Evolutionary conservation across 2,797 vertebrate species (phyloP).

Genomic region (Octomys mimax): DNA sequence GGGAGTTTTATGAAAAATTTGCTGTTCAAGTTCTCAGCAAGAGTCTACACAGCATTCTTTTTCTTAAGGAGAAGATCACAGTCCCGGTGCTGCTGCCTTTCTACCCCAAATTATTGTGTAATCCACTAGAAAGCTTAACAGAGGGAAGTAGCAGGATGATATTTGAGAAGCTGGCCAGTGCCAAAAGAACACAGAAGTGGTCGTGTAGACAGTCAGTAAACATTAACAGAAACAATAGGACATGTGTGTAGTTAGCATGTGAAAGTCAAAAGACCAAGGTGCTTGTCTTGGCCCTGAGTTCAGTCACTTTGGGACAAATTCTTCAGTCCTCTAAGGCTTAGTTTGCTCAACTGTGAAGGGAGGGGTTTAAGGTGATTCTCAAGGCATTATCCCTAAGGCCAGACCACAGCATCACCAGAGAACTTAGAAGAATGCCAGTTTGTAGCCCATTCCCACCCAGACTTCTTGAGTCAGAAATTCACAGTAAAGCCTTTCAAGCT

Average conservation of each 20-base stretch:
- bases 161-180: conserved; percentile 13
- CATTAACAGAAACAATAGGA: conserved; percentile 22
- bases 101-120: neutral
- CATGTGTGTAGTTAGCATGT: neutral
- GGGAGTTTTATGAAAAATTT: neutral
- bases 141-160: neutral
- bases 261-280: conserved; percentile 22
- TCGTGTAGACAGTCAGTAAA: neutral
- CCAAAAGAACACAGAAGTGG: neutral
- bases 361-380: neutral
- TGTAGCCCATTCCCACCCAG: neutral
- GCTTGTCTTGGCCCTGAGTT: conserved; percentile 3
- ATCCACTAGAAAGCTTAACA: neutral
- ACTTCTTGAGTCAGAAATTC: neutral
- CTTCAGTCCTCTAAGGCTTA: neutral
- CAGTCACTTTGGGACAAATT: neutral
- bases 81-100: neutral
- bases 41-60: neutral
- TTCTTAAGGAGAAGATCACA: neutral
- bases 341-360: neutral
- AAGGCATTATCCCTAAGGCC: neutral
- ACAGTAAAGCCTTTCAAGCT: neutral
- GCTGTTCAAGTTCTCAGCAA: neutral
- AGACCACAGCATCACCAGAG: neutral
- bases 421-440: neutral